Evolutionary conservation across 1,140 invertebrate species (phyloP), one percentile per base, ranked within the genome.

Genomic region (Panulirus ornatus): DNA sequence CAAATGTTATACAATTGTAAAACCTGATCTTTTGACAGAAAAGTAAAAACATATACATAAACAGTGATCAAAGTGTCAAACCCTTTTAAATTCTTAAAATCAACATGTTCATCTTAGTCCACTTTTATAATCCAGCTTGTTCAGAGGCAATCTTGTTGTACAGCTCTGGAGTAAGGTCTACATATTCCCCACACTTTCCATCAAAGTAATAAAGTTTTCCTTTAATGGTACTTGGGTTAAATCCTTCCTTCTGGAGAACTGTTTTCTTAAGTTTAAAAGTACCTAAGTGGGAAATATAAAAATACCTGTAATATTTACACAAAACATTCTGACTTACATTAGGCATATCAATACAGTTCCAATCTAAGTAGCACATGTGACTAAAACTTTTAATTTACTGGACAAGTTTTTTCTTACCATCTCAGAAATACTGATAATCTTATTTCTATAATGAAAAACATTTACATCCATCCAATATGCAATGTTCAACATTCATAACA

Each of bases 241-340:
- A 92, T 5, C 92, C 92, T 90, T 92, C 92, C n/a, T 88, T 88
- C 58, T 91, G 88, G 30, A 92, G 75, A 36, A 44, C 16, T 36
- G 88, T 73, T 44, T 92, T 92, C 79, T 88, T 91, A 19, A 92
- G 51, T 47, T 92, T 92, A 51, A 92, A 92, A 14, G 92, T 92
- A n/a, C 92, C 92, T 92, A 78, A 82, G 76, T 58, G 44, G 44
- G 6, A 78, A 82, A 38, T 11, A 27, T 27, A 70, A 54, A 58
- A 38, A 82, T 27, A n/a, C 30, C 22, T 30, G 2, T 30, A 11
- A 22, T 22, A 36, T 16, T 47, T 9, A n/a, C 76, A 47, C 8
- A 14, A 47, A 27, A 30, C 11, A 27, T 54, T 34, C 22, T 30
- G 36, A 27, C 22, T 19, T 34, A 16, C 30, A 34, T 27, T 40